Conservation (phyloP, 2,888 invertebrate species). For the Nomada fabriciana region DNA sequence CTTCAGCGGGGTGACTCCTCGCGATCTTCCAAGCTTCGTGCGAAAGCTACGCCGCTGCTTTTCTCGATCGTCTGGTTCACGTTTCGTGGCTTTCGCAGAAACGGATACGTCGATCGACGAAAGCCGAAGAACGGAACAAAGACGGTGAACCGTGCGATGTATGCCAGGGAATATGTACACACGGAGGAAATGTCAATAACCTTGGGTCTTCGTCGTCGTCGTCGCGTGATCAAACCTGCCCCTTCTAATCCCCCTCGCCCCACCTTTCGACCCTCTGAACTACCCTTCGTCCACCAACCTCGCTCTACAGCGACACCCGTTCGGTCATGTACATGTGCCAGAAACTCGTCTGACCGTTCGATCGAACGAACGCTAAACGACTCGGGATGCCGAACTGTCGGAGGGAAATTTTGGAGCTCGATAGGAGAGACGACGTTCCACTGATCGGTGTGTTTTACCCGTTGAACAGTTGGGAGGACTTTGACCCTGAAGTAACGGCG, state of each 20-base stretch:
- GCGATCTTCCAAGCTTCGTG: slow-evolving; percentile 19
- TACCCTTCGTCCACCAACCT: slow-evolving; percentile 67
- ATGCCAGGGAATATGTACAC: slow-evolving; percentile 23
- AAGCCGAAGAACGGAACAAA: not conserved
- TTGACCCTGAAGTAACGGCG: not conserved
- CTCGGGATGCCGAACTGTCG: slow-evolving; percentile 1
- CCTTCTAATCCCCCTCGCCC: slow-evolving; percentile 68
- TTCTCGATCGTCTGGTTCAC: slow-evolving; percentile 1
- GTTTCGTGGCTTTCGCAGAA: slow-evolving; percentile 3
- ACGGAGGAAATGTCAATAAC: slow-evolving; percentile 77
- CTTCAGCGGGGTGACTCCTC: slow-evolving; percentile 8
- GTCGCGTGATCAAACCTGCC: slow-evolving; percentile 79
- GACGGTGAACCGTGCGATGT: not conserved
- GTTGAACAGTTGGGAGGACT: not conserved
- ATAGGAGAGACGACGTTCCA: not conserved
- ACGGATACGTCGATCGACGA: not conserved
- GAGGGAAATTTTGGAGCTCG: slow-evolving; percentile 9
- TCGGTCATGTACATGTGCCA: slow-evolving; percentile 32
- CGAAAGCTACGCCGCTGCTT: slow-evolving; percentile 20
- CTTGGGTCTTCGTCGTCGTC: slow-evolving; percentile 74
- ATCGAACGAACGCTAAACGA: slow-evolving; percentile 42
- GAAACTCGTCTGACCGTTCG: slow-evolving; percentile 47
- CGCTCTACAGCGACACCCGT: slow-evolving; percentile 23
- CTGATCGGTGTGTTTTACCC: not conserved
- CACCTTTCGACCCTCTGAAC: slow-evolving; percentile 56